Base-by-base conservation (phyloP, 2,113 vertebrate species). In the Glareola pratincola region DNA sequence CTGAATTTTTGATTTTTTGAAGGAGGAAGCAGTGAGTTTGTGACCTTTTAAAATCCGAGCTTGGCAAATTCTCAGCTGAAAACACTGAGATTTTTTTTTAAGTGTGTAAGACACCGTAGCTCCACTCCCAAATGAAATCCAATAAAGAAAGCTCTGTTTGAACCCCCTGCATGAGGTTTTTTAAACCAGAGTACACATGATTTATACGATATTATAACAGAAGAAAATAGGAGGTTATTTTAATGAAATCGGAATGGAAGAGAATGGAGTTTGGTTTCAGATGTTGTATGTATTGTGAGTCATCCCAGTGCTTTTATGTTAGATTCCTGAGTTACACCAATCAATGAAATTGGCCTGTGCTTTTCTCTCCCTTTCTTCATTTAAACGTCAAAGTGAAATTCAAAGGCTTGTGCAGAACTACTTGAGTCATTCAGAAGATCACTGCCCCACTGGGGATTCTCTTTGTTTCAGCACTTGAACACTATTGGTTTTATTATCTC, bases 381-480 rank as follows among this genome's bases (percentile, higher is more conserved):
- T 97, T 97, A 93, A 96, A 96, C 92, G 96, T 98, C 93, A 97
- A 98, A 97, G 95, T 97, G 95, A 98, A 98, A 98, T 95, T 97
- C 97, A 98, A 98, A 98, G 96, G 75, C 96, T 97, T 96, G 79
- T 76, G 75, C 94, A 95, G 86, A 97, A 93, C 91, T 95, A 88
- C 91, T 90, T 85, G 96, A 96, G 95, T 97, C 91, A 97, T 97
- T 97, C 90, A 96, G 90, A 92, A 96, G 91, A 97, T 94, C 96
- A 94, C 56, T 86, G 77, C 50, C 93, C 96, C 96, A 97, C 86
- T 73, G 97, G 95, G 97, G 84, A 89, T 94, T 94, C 76, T 90
- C 95, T 98, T 98, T 97, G 91, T 96, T 96, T 98, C 95, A 94
- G 86, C 84, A 91, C 96, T 97, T 97, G 96, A 95, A 94, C 92